Percentiles rank a stretch among this genome's conserved stretches.
Evolutionary conservation across 2,113 vertebrate genomes (phyloP).

Genomic region (Ceyx melanurus): DNA sequence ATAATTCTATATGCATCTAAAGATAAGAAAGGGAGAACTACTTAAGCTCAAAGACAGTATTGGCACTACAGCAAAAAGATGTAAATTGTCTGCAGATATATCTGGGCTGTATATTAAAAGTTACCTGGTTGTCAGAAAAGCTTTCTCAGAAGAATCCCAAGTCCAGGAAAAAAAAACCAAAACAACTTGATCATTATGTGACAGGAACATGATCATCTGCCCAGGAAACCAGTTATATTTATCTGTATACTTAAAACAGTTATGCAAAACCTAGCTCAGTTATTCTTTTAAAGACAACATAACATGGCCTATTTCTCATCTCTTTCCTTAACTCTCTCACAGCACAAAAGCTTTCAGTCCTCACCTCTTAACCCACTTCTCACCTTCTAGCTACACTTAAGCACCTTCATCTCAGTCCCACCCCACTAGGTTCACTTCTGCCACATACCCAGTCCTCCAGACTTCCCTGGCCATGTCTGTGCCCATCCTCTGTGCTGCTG

Average conservation of each 20-base stretch:
- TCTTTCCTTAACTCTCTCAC: not conserved
- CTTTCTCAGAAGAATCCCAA: not conserved
- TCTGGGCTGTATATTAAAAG: not conserved
- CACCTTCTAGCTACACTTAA: not conserved
- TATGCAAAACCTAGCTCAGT: not conserved
- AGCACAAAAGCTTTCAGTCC: not conserved
- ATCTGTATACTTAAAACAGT: not conserved
- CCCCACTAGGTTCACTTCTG: not conserved
- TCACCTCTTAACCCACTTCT: not conserved
- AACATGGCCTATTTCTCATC: not conserved
- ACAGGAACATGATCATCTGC: not conserved
- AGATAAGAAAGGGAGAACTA: not conserved
- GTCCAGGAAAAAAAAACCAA: not conserved
- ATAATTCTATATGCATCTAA: not conserved
- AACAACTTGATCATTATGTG: not conserved
- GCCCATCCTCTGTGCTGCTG: not conserved
- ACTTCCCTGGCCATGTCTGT: not conserved
- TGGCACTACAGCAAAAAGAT: not conserved
- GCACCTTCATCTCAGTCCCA: not conserved
- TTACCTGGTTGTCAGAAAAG: not conserved
- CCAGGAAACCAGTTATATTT: not conserved
- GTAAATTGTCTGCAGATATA: not conserved
- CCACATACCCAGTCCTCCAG: not conserved
- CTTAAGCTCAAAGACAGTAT: not conserved
- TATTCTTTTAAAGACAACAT: not conserved